Percentiles rank a stretch among this genome's conserved stretches.
phyloP scores from a whole-genome alignment of 2,113 vertebrate genomes.

The Elanoides forficatus region DNA sequence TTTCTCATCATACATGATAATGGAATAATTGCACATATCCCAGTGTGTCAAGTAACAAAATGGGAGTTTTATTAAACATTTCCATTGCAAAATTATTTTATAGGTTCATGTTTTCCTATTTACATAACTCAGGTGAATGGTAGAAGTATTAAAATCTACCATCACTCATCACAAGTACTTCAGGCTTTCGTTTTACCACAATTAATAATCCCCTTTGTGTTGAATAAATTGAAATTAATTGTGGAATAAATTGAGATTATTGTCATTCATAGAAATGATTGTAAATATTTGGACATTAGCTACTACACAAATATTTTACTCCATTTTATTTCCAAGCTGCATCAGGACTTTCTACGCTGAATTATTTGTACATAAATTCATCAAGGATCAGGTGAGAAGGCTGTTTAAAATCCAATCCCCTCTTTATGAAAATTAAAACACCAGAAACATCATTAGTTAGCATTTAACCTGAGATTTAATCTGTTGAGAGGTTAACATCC shows the following conservation, averaged over 20 bases:
- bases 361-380: slow-evolving; percentile 35
- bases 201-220: slow-evolving; percentile 58
- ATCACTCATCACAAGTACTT: slow-evolving; percentile 34
- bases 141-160: slow-evolving; percentile 47
- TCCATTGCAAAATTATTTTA: slow-evolving; percentile 57
- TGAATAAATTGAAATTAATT: slow-evolving; percentile 53
- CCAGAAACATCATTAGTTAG: slow-evolving; percentile 55
- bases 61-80: slow-evolving; percentile 57
- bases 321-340: slow-evolving; percentile 52
- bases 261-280: slow-evolving; percentile 45
- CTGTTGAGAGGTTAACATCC: slow-evolving; percentile 64
- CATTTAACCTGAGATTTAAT: slow-evolving; percentile 80
- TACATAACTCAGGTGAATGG: slow-evolving; percentile 54
- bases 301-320: slow-evolving; percentile 54
- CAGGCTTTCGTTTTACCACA: slow-evolving; percentile 68
- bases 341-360: slow-evolving; percentile 16
- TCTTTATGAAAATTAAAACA: slow-evolving; percentile 32
- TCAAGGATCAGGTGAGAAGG: slow-evolving; percentile 26
- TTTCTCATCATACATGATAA: slow-evolving; percentile 52
- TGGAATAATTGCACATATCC: slow-evolving; percentile 81
- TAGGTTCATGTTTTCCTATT: slow-evolving; percentile 56
- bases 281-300: slow-evolving; percentile 76
- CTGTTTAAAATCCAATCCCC: slow-evolving; percentile 44
- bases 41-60: slow-evolving; percentile 79
- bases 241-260: slow-evolving; percentile 45